Percentiles rank a stretch among this genome's conserved stretches.
phyloP scores from a whole-genome alignment of 2,113 vertebrate species.

The Morone saxatilis region DNA sequence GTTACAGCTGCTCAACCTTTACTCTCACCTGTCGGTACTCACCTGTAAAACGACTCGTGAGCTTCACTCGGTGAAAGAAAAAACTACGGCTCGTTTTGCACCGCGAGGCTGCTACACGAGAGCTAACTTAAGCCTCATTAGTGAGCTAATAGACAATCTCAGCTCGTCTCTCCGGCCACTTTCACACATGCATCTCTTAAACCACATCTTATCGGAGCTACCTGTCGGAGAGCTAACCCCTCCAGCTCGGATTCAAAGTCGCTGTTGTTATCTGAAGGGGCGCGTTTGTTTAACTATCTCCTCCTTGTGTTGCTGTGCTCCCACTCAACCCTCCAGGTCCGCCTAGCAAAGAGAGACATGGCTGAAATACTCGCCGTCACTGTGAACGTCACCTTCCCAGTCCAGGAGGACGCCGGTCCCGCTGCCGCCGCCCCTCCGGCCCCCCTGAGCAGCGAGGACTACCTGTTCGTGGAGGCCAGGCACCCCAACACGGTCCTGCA shows the following conservation, averaged over 20 bases:
- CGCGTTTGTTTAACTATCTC: background rate
- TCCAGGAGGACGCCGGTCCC: slow-evolving; percentile 57
- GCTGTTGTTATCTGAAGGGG: background rate
- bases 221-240: background rate
- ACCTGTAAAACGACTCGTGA: background rate
- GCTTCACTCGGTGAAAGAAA: background rate
- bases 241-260: background rate
- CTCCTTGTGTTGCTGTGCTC: background rate
- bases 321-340: slow-evolving; percentile 18
- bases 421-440: slow-evolving; percentile 22
- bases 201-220: background rate
- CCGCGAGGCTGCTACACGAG: slow-evolving; percentile 6
- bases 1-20: no score
- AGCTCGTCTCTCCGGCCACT: slow-evolving; percentile 25
- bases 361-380: slow-evolving; percentile 76
- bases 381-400: slow-evolving; percentile 48
- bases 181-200: background rate
- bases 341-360: slow-evolving; percentile 72
- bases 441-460: slow-evolving; percentile 79
- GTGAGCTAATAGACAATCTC: slow-evolving; percentile 49
- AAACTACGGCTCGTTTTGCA: background rate
- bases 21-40: background rate
- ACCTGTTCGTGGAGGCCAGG: slow-evolving; percentile 83
- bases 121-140: slow-evolving; percentile 70
- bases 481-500: slow-evolving; percentile 86